phyloP scores from a whole-genome alignment of 2,888 invertebrate species.

The Sesia bembeciformis region DNA sequence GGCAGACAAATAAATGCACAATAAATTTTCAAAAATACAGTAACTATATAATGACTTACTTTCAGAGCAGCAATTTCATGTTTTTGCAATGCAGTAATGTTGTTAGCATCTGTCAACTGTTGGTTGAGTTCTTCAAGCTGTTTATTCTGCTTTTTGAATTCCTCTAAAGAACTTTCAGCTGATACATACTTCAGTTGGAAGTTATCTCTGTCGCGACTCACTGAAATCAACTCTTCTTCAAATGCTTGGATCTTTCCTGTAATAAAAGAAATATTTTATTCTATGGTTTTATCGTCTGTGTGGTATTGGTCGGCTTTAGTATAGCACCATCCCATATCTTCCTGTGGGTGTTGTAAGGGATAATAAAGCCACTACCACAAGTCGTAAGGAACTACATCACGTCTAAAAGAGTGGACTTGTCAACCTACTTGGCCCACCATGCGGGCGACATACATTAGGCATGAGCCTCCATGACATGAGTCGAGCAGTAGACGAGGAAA shows the following conservation, averaged over 20 bases:
- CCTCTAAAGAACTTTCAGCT: constrained; percentile 68
- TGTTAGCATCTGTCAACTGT: constrained; percentile 49
- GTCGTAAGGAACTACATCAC: too few species aligned
- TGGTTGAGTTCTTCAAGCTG: constrained; percentile 67
- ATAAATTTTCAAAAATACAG: background rate
- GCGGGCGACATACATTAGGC: too few species aligned
- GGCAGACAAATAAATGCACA: too few species aligned
- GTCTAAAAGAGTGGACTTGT: too few species aligned
- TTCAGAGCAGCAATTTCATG: constrained; percentile 58
- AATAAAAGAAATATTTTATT: constrained; percentile 4
- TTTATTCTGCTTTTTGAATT: constrained; percentile 70
- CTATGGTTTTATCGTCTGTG: too few species aligned
- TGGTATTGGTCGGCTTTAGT: too few species aligned
- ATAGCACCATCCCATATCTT: too few species aligned
- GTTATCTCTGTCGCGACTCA: constrained; percentile 58
- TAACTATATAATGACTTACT: constrained; percentile 21
- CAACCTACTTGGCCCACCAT: too few species aligned
- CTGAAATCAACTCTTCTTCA: constrained; percentile 61
- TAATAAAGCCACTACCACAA: too few species aligned
- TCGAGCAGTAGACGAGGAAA: too few species aligned
- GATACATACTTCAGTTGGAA: constrained; percentile 64
- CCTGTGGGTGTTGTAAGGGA: too few species aligned
- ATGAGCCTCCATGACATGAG: too few species aligned
- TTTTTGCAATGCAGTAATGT: constrained; percentile 58
- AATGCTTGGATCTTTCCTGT: constrained; percentile 58